Evolutionary conservation across 1,140 invertebrate genomes (phyloP).

Genomic region (Zaprionus nigranus): DNA sequence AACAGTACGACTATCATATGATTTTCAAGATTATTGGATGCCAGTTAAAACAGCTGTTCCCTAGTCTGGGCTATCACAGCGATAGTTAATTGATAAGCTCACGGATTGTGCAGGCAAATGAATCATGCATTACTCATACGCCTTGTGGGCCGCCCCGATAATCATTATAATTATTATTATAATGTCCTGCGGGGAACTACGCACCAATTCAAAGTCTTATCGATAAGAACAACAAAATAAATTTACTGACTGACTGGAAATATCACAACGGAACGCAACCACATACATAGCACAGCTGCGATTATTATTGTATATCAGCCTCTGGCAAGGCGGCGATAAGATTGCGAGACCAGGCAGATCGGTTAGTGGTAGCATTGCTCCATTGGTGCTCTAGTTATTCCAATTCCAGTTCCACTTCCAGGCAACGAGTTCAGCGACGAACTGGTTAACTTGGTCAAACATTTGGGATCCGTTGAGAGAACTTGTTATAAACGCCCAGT

Average conservation of each 20-base stretch:
- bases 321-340: conserved; percentile 34
- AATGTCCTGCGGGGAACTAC: conserved; percentile 4
- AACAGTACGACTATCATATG: background rate
- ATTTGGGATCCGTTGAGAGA: conserved; percentile 27
- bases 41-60: background rate
- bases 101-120: background rate
- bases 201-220: background rate
- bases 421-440: background rate
- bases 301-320: conserved; percentile 14
- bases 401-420: conserved; percentile 10
- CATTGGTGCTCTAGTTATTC: background rate
- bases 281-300: background rate
- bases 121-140: conserved; percentile 61
- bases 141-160: conserved; percentile 12
- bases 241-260: background rate
- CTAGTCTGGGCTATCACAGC: background rate
- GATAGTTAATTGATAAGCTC: background rate
- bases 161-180: too few species aligned
- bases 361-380: background rate
- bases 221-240: background rate
- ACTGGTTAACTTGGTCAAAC: conserved; percentile 27
- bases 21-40: background rate
- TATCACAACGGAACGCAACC: background rate
- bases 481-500: conserved; percentile 21
- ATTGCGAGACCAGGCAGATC: conserved; percentile 11